These are phyloP conservation scores for Oplegnathus fasciatus DNA, from an alignment of 2,113 vertebrate species.

Conservation along the genomic window DNA sequence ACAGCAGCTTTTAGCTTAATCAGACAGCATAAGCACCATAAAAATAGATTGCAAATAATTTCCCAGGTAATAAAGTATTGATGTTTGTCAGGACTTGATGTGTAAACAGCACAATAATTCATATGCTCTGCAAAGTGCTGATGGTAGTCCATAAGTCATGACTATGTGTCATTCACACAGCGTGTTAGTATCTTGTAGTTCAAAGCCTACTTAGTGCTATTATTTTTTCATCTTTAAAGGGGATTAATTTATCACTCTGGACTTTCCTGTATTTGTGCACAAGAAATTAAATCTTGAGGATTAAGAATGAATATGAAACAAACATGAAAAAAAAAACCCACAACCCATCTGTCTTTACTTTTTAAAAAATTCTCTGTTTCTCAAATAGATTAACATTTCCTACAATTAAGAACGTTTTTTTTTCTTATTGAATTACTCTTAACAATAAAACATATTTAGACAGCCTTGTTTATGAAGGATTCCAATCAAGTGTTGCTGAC, in stretches of 20 bases:
- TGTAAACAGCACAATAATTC: conserved; percentile 78
- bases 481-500: conserved; percentile 83
- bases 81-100: conserved; percentile 77
- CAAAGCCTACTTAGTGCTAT: conserved; percentile 62
- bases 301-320: background rate
- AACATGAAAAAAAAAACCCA: background rate
- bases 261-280: background rate
- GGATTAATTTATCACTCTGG: conserved; percentile 42
- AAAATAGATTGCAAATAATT: conserved; percentile 78
- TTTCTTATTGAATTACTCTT: conserved; percentile 30
- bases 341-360: background rate
- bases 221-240: conserved; percentile 59
- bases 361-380: background rate
- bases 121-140: conserved; percentile 73
- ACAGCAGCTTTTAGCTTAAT: conserved; percentile 84
- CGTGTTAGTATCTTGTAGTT: conserved; percentile 61
- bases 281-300: background rate
- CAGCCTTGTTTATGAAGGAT: conserved; percentile 59
- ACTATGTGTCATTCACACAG: conserved; percentile 60
- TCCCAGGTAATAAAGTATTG: conserved; percentile 79
- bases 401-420: background rate
- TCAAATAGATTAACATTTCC: background rate
- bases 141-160: conserved; percentile 60
- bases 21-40: conserved; percentile 75
- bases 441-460: conserved; percentile 56